phyloP scores from a whole-genome alignment of 2,888 invertebrate genomes.

The Idaea dimidiata region DNA sequence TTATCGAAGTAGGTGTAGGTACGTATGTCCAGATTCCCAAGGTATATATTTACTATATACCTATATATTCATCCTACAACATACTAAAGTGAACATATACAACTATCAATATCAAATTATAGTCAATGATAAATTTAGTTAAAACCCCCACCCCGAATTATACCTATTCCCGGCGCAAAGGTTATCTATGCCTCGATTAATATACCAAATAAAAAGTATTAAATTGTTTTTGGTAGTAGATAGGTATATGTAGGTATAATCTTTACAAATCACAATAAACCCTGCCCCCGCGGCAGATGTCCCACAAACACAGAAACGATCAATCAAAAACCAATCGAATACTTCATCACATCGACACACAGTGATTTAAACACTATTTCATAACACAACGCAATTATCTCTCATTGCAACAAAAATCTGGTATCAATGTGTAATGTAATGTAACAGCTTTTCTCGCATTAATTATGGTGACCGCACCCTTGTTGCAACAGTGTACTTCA shows the following conservation, averaged over 20 bases:
- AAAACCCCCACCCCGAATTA: too few species aligned
- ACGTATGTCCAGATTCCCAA: too few species aligned
- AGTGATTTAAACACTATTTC: neutral
- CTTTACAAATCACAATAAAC: neutral
- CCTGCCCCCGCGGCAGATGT: neutral
- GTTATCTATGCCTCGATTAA: too few species aligned
- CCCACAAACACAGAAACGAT: neutral
- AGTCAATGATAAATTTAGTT: too few species aligned
- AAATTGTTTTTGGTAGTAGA: too few species aligned
- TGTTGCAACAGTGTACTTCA: constrained; percentile 5
- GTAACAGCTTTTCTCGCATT: constrained; percentile 29
- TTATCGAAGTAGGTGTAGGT: too few species aligned
- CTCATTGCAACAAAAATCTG: constrained; percentile 25
- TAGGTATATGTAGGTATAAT: neutral
- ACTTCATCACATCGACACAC: neutral
- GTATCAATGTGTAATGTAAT: constrained; percentile 14
- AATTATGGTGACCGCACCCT: constrained; percentile 32
- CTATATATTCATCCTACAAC: too few species aligned
- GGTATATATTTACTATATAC: too few species aligned
- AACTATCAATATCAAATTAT: too few species aligned
- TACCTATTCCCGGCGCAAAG: too few species aligned
- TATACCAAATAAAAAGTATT: too few species aligned
- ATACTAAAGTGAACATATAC: too few species aligned
- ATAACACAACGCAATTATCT: constrained; percentile 2
- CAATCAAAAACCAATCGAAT: neutral